Evolutionary conservation across 2,113 vertebrate species (phyloP).

Genomic region (Rhinoderma darwinii): DNA sequence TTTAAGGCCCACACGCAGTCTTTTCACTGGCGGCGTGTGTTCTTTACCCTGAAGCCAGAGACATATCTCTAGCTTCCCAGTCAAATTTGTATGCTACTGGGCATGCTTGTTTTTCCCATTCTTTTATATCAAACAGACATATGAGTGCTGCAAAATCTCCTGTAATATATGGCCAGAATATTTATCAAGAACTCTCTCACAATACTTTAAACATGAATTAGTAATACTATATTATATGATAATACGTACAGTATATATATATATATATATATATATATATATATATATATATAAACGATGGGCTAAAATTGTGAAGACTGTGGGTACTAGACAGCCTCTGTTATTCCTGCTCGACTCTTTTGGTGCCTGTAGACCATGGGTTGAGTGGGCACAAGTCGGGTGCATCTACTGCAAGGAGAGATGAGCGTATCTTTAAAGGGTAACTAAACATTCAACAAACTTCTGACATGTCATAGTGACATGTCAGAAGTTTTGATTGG

Average conservation of each 20-base stretch:
- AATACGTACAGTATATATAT: not conserved
- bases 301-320: no score
- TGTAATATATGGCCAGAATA: constrained; percentile 42
- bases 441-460: no score
- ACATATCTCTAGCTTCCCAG: constrained; percentile 47
- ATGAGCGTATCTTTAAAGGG: no score
- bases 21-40: constrained; percentile 38
- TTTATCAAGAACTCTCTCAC: constrained; percentile 39
- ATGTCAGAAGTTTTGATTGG: no score
- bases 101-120: constrained; percentile 30
- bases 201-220: constrained; percentile 14
- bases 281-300: not conserved
- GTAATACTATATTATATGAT: not conserved
- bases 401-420: not conserved
- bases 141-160: constrained; percentile 31
- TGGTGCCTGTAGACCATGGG: not conserved
- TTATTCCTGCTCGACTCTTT: no score
- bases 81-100: constrained; percentile 46
- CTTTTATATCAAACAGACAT: constrained; percentile 54
- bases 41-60: constrained; percentile 40
- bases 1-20: constrained; percentile 50
- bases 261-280: not conserved
- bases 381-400: not conserved
- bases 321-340: not conserved
- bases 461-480: no score